Evolutionary conservation across 2,797 vertebrate species (phyloP).

Genomic region (Crocidura indochinensis): DNA sequence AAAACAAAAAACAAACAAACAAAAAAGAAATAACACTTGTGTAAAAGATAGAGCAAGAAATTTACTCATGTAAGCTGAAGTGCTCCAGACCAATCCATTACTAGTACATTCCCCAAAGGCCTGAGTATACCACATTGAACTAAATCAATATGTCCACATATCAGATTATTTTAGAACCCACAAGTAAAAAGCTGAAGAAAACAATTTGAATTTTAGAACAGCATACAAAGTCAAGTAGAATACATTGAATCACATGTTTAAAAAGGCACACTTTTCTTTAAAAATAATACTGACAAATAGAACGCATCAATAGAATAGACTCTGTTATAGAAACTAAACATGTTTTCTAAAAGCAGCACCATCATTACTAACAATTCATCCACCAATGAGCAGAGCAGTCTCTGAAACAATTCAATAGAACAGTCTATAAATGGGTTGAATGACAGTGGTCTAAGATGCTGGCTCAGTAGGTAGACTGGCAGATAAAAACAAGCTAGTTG

Average conservation of each 20-base stretch:
- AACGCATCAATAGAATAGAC: background rate
- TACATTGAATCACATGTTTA: background rate
- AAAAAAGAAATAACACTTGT: too few species aligned
- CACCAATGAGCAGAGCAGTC: background rate
- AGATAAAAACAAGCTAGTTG: conserved; percentile 52
- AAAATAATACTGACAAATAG: conserved; percentile 50
- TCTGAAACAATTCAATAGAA: conserved; percentile 47
- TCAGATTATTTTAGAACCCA: conserved; percentile 57
- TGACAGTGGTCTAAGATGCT: conserved; percentile 3
- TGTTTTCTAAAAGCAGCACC: conserved; percentile 2
- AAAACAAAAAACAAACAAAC: too few species aligned
- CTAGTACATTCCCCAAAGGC: background rate
- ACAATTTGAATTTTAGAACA: conserved; percentile 48
- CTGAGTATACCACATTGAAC: background rate
- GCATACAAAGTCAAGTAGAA: conserved; percentile 48
- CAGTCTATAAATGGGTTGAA: background rate
- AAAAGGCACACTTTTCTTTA: conserved; percentile 3
- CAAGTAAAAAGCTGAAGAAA: conserved; percentile 47
- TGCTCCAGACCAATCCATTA: background rate
- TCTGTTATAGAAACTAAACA: conserved; percentile 28
- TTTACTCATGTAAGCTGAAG: background rate
- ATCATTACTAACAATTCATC: conserved; percentile 4
- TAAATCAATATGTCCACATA: background rate
- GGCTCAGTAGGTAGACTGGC: conserved; percentile 1
- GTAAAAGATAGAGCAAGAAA: conserved; percentile 32